Evolutionary conservation across 1,140 invertebrate species (phyloP).

Genomic region (Drosophila willistoni): DNA sequence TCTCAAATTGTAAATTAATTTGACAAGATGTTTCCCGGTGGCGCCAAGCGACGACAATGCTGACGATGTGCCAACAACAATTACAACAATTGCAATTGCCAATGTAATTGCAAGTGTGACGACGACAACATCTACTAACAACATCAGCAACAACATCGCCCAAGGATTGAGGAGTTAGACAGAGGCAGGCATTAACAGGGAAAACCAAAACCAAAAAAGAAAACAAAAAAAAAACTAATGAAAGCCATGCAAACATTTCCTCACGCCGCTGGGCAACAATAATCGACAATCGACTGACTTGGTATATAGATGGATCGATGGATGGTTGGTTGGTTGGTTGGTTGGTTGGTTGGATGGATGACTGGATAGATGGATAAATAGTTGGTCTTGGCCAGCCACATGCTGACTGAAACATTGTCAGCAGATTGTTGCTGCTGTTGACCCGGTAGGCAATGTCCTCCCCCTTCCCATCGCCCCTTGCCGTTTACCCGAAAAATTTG

Average conservation of each 20-base stretch:
- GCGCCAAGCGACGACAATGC: slow-evolving; percentile 35
- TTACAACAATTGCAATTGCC: slow-evolving; percentile 75
- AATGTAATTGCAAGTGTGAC: slow-evolving; percentile 79
- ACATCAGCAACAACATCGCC: slow-evolving; percentile 39
- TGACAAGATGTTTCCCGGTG: slow-evolving; percentile 67
- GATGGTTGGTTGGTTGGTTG: slow-evolving; percentile 43
- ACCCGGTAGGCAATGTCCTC: not conserved
- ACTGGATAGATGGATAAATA: slow-evolving; percentile 52
- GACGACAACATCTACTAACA: slow-evolving; percentile 44
- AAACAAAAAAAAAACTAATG: slow-evolving; percentile 57
- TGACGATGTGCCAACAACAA: slow-evolving; percentile 76
- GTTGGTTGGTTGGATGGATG: slow-evolving; percentile 47
- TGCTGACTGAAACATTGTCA: slow-evolving; percentile 52
- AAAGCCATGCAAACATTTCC: slow-evolving; percentile 81
- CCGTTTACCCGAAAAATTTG: not conserved
- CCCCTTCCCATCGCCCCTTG: not conserved
- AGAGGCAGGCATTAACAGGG: slow-evolving; percentile 51
- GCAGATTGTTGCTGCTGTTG: not conserved
- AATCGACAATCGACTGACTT: slow-evolving; percentile 21
- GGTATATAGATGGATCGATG: slow-evolving; percentile 38
- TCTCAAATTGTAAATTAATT: slow-evolving; percentile 77
- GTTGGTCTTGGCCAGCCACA: slow-evolving; percentile 45
- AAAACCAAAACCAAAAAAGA: no score
- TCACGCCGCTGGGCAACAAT: slow-evolving; percentile 76
- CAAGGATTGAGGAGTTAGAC: slow-evolving; percentile 53